Percentiles rank a stretch among this genome's conserved stretches.
phyloP scores from a whole-genome alignment of 1,140 invertebrate species.

The Drosophila lowei region DNA sequence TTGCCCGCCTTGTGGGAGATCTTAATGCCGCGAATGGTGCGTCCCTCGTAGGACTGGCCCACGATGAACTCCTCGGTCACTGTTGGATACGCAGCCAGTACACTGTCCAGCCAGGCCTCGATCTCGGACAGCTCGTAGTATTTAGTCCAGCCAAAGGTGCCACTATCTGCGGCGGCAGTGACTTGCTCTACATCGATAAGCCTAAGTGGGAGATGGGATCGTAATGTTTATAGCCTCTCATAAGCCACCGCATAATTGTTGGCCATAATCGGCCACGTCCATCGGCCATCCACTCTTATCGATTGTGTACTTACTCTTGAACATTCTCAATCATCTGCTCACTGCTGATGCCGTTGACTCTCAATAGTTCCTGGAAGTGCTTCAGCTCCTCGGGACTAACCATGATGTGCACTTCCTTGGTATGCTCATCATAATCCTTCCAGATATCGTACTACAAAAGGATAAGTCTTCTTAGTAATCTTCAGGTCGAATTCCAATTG shows the following conservation, averaged over 20 bases:
- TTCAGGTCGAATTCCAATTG: not conserved
- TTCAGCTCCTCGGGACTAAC: slow-evolving; percentile 49
- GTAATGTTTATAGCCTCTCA: slow-evolving; percentile 32
- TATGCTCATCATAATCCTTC: slow-evolving; percentile 65
- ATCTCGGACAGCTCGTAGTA: slow-evolving; percentile 84
- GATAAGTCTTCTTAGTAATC: not conserved
- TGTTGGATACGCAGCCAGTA: slow-evolving; percentile 72
- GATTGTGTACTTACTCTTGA: slow-evolving; percentile 53
- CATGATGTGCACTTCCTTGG: slow-evolving; percentile 64
- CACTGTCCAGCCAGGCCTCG: slow-evolving; percentile 83
- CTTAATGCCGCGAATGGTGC: slow-evolving; percentile 86
- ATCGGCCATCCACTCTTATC: not conserved
- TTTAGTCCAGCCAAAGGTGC: slow-evolving; percentile 80
- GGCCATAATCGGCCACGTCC: slow-evolving; percentile 23
- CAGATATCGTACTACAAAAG: slow-evolving; percentile 62
- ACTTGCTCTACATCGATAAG: slow-evolving; percentile 72
- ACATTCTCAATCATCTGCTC: slow-evolving; percentile 66
- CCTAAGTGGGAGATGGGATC: slow-evolving; percentile 38
- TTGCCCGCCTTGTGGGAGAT: slow-evolving; percentile 85
- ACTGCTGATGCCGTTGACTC: slow-evolving; percentile 37
- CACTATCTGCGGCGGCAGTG: slow-evolving; percentile 41
- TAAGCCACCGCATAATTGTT: slow-evolving; percentile 21
- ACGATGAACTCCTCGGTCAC: slow-evolving; percentile 71
- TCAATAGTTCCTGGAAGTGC: slow-evolving; percentile 46
- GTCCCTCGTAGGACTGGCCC: slow-evolving; percentile 85